Percentiles rank a stretch among this genome's conserved stretches.
phyloP scores from a whole-genome alignment of 35 echinoderm and acorn worm genomes.

The Strongylocentrotus purpuratus region DNA sequence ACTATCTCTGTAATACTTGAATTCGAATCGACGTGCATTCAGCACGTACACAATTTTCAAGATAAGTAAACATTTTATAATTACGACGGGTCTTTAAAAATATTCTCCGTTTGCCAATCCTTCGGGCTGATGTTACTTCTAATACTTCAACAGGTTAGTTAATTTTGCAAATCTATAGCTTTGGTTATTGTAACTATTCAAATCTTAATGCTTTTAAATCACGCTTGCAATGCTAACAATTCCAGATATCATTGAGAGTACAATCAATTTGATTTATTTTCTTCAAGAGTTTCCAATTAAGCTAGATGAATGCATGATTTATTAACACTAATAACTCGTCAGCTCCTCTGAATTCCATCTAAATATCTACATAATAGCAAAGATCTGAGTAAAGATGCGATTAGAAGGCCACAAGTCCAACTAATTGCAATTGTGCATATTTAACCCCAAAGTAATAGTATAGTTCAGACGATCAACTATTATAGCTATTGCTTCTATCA shows the following conservation, averaged over 20 bases:
- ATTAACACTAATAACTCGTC: background rate
- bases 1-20: too few species aligned
- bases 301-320: background rate
- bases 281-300: background rate
- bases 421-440: background rate
- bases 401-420: background rate
- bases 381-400: background rate
- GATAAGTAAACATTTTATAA: too few species aligned
- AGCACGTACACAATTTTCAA: background rate
- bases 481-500: too few species aligned
- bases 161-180: background rate
- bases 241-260: background rate
- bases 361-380: background rate
- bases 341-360: background rate
- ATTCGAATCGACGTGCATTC: background rate
- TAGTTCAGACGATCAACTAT: background rate
- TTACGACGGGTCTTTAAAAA: too few species aligned
- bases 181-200: background rate
- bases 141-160: too few species aligned
- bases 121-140: too few species aligned
- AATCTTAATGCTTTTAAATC: background rate
- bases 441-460: background rate
- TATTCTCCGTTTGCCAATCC: too few species aligned
- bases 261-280: background rate
- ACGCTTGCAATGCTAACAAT: background rate